phyloP scores from a whole-genome alignment of 2,113 vertebrate genomes.

The Charadrius vociferus region DNA sequence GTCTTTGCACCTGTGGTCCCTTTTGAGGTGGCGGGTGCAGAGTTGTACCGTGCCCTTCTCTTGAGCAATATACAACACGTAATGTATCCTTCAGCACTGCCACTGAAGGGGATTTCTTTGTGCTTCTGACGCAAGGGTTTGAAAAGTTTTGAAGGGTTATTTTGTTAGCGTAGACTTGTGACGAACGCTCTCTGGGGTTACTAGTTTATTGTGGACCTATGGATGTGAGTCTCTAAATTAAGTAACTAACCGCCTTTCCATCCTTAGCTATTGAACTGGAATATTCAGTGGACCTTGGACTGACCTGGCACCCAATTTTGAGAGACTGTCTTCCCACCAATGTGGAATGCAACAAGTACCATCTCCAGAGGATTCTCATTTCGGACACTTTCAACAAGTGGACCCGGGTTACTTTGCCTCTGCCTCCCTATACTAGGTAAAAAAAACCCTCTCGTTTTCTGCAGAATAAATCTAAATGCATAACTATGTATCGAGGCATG shows the following conservation, averaged over 20 bases:
- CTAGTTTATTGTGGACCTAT: neutral
- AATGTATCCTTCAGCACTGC: neutral
- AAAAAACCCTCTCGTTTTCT: neutral
- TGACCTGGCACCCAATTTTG: slow-evolving; percentile 89
- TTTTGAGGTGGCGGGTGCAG: accelerated
- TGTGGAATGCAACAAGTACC: slow-evolving; percentile 90
- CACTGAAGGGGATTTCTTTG: neutral
- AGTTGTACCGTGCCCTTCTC: neutral
- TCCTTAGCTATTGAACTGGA: slow-evolving; percentile 91
- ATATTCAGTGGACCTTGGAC: slow-evolving; percentile 92
- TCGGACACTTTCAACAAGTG: slow-evolving; percentile 98
- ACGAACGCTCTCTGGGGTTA: neutral
- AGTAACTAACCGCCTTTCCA: neutral
- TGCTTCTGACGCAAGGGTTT: neutral
- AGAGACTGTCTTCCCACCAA: slow-evolving; percentile 93
- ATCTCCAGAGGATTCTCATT: slow-evolving; percentile 90
- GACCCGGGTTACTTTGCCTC: slow-evolving; percentile 91
- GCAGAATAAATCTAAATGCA: neutral
- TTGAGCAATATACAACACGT: neutral
- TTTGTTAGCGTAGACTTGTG: neutral
- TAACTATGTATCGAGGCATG: neutral
- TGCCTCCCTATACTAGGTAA: slow-evolving; percentile 92
- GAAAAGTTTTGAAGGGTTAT: neutral
- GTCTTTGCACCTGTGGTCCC: neutral
- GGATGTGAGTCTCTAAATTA: neutral